phyloP scores from a whole-genome alignment of 2,113 vertebrate genomes.

The Hyperoodon ampullatus region DNA sequence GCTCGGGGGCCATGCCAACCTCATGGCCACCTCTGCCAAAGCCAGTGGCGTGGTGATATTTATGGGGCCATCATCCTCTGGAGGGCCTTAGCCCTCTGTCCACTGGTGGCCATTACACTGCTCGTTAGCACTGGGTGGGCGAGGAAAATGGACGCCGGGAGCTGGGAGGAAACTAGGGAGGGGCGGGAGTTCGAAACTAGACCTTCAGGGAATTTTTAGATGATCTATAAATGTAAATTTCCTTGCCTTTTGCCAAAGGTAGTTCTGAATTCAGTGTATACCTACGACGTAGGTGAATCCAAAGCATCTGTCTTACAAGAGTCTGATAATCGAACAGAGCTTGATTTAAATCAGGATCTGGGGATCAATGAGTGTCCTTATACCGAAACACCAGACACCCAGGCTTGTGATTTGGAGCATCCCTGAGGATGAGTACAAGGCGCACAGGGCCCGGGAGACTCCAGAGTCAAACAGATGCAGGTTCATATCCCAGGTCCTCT shows the following conservation, averaged over 20 bases:
- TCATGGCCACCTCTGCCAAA: neutral
- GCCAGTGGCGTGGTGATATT: neutral
- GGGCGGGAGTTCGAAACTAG: neutral
- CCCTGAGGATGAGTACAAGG: neutral
- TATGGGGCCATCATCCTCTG: neutral
- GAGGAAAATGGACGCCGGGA: neutral
- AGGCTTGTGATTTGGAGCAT: neutral
- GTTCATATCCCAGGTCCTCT: conserved; percentile 1
- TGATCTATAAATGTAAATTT: conserved; percentile 11
- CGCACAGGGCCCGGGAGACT: neutral
- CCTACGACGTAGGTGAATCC: neutral
- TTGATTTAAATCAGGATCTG: conserved; percentile 20
- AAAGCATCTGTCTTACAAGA: neutral
- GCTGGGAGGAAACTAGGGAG: conserved; percentile 9
- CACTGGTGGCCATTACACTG: neutral
- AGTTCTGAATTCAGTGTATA: conserved; percentile 7
- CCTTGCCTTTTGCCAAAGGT: neutral
- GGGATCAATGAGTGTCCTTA: neutral
- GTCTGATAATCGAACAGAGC: neutral
- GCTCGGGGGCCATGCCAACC: neutral
- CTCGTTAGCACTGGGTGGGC: neutral
- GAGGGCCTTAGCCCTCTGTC: neutral
- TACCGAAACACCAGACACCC: neutral
- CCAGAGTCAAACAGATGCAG: neutral
- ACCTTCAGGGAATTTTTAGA: conserved; percentile 23